Evolutionary conservation across 2,888 invertebrate species (phyloP), one percentile per base, ranked within the genome.

Genomic region (Thera obeliscata): DNA sequence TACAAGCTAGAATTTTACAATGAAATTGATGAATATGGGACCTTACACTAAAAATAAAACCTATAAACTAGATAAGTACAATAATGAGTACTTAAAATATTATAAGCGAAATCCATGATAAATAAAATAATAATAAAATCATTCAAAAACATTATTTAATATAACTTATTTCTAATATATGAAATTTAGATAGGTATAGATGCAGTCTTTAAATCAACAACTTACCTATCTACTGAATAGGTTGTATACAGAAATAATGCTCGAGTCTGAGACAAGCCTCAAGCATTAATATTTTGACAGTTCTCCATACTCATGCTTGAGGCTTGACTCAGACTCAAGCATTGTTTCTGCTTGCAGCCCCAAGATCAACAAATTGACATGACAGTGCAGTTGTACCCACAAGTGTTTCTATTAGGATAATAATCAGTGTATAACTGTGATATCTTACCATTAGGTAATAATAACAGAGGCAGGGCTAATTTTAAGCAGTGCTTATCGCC

Each of bases 181-280:
- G 48, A 56, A 56, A 61, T 50, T 49, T 33, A 52, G 52, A 9
- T 52, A 52, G 52, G 52, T 52, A 43, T 66, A 35, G 46, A 56
- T 66, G 56, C 61, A 66, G 61, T 55, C 57, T 57, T 62, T 33
- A 72, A 81, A 55, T 59, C 56, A 77, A 76, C 71, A 64, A 12
- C 46, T 54, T 62, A 61, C 41, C 38, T 22, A 61, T 9, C 38
- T 60, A 61, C 61, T 60, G 60, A 54, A 22, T 22, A 2, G 41
- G 8, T 48, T 11, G 3, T 11, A 3, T 22, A 22, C 22, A 22
- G 22, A 22, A 22, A 22, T 22, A 22, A 22, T 22, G 22, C 22
- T 22, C 1, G 22, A 22, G 22, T 22, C 22, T 22, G 22, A 22
- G 22, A 22, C 22, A 22, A 0, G 22, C 22, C 22, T 22, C 22